Evolutionary conservation across 2,888 invertebrate genomes (phyloP).

Genomic region (Liposcelis brunnea): DNA sequence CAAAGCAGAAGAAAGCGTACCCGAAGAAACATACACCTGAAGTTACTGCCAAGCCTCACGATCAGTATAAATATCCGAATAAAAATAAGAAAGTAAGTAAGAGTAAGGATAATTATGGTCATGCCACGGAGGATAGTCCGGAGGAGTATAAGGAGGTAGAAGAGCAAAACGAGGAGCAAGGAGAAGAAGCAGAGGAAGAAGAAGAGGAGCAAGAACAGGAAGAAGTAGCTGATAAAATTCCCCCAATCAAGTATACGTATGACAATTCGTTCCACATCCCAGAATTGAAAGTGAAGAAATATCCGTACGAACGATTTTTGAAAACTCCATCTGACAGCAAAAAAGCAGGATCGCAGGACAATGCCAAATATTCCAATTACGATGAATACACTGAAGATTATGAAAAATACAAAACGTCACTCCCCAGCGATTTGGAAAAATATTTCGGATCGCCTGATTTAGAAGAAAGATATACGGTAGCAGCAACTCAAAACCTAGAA

Average conservation of each 20-base stretch:
- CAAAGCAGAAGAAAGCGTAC: too few species aligned
- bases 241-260: conserved; percentile 6
- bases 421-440: neutral
- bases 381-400: conserved; percentile 15
- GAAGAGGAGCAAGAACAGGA: conserved; percentile 11
- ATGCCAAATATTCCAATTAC: conserved; percentile 13
- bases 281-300: conserved; percentile 3
- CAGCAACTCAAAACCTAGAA: conserved; percentile 13
- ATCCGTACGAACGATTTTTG: conserved; percentile 1
- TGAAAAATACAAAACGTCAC: conserved; percentile 7
- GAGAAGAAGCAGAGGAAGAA: conserved; percentile 8
- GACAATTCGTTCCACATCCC: neutral
- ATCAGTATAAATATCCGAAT: too few species aligned
- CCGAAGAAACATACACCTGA: too few species aligned
- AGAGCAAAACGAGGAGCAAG: conserved; percentile 11
- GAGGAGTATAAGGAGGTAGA: conserved; percentile 9
- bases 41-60: too few species aligned
- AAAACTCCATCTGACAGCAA: conserved; percentile 13
- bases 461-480: conserved; percentile 13
- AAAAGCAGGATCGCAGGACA: conserved; percentile 2
- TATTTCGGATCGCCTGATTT: conserved; percentile 14
- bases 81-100: too few species aligned
- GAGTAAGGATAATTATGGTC: neutral
- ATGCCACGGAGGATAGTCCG: neutral
- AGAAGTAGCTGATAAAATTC: conserved; percentile 4